A percentile compares a stretch with the other conserved stretches of the same genome.
phyloP scores from a whole-genome alignment of 2,888 invertebrate genomes.

The Ctena decussata region DNA sequence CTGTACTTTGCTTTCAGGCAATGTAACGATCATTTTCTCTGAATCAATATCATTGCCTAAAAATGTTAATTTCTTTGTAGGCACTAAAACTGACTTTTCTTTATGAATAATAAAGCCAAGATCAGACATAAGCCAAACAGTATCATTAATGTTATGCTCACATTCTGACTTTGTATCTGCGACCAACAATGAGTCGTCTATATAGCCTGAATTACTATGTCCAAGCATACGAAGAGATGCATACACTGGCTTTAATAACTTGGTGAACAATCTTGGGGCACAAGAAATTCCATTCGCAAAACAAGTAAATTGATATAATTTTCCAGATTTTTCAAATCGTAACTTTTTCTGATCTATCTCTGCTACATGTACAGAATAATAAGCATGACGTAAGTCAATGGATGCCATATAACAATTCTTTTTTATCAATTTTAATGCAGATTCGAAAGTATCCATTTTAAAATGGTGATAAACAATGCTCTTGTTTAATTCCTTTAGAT shows the following conservation, averaged over 20 bases:
- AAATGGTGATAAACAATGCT: slow-evolving; percentile 63
- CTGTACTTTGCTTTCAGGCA: slow-evolving; percentile 29
- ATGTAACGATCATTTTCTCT: slow-evolving; percentile 50
- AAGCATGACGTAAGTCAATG: slow-evolving; percentile 57
- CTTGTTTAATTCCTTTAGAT: slow-evolving; percentile 48
- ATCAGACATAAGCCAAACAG: too few species aligned
- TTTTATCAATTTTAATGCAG: slow-evolving; percentile 42
- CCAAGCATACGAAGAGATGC: slow-evolving; percentile 47
- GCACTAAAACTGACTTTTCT: slow-evolving; percentile 13
- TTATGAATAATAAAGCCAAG: slow-evolving; percentile 35
- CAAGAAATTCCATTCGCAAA: slow-evolving; percentile 58
- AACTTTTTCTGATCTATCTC: slow-evolving; percentile 36
- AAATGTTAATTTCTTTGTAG: not conserved
- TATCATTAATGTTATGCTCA: too few species aligned
- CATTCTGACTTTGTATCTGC: slow-evolving; percentile 39
- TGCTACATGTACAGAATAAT: slow-evolving; percentile 58
- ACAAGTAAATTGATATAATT: slow-evolving; percentile 43
- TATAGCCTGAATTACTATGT: slow-evolving; percentile 48
- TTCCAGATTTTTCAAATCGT: slow-evolving; percentile 40
- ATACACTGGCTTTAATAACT: slow-evolving; percentile 65
- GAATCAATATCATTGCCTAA: too few species aligned
- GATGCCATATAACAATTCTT: slow-evolving; percentile 60
- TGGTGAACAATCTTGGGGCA: slow-evolving; percentile 66
- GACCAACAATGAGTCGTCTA: slow-evolving; percentile 60
- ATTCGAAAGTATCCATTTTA: slow-evolving; percentile 65